Base-by-base conservation (phyloP, 1,140 invertebrate species). In the Nephila pilipes region DNA sequence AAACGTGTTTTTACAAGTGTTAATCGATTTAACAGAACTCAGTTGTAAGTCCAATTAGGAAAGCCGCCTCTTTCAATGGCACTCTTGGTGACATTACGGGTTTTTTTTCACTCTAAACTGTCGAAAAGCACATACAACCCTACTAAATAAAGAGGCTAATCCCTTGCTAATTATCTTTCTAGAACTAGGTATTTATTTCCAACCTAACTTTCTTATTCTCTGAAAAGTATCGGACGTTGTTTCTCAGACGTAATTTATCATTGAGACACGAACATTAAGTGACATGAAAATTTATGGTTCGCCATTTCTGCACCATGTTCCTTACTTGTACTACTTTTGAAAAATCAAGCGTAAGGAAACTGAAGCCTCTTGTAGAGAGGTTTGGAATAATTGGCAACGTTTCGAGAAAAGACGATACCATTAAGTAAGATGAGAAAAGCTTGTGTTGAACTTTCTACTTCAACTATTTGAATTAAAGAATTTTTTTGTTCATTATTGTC, bases 161-260 rank as follows among this genome's bases (percentile, higher is more conserved):
- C 69, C 29, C 29, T 75, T 75, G 69, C 29, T 75, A 36, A 75
- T 75, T 29, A 36, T 75, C 69, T 75, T 75, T 75, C 29, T 18
- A 36, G 32, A 25, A 29, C 32, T 32, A 18, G 32, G 29, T 75
- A 75, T 75, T 32, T 32, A 75, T 75, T 75, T 75, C 18, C 69
- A 16, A 75, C 69, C 4, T 75, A 75, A 75, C 69, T 75, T 75
- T 75, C 69, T 75, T 18, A 75, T 32, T 75, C 69, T 32, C 29
- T 36, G 69, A 75, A 75, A 75, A 75, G 69, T 75, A 75, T 75
- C 18, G 69, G 69, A 75, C 29, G 69, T 29, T 16, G 25, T 75
- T 75, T 36, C 69, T 36, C 32, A 32, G 69, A 75, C 32, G 32
- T 25, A 75, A 75, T 75, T 75, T 75, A 75, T 75, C 69, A 75